These are phyloP conservation scores for Tupiocoris notatus DNA, from an alignment of 2,888 invertebrate species.

Conservation along the genomic window DNA sequence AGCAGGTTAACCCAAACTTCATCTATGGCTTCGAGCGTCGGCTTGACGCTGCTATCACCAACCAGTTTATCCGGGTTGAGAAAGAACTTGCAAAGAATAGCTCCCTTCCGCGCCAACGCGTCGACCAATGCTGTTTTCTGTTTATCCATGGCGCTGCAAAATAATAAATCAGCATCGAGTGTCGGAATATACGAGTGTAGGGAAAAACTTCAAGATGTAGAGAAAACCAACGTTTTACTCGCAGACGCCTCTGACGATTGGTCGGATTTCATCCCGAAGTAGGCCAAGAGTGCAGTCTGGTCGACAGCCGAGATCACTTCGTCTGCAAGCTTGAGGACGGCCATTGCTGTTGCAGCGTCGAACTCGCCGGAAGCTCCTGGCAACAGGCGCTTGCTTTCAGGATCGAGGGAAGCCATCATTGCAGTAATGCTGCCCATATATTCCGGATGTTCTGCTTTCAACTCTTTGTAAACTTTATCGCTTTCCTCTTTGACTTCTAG, in stretches of 20 bases:
- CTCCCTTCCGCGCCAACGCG: conserved; percentile 72
- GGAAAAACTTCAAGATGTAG: conserved; percentile 17
- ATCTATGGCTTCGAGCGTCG: conserved; percentile 54
- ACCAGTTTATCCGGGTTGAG: conserved; percentile 53
- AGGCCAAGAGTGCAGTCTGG: conserved; percentile 73
- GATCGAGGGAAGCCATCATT: conserved; percentile 75
- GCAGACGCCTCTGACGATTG: conserved; percentile 77
- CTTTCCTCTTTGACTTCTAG: conserved; percentile 64
- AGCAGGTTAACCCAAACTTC: conserved; percentile 71
- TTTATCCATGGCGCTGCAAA: conserved; percentile 74
- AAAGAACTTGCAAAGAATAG: conserved; percentile 66
- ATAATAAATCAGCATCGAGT: conserved; percentile 40
- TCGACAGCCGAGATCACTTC: conserved; percentile 71
- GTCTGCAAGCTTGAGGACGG: conserved; percentile 59
- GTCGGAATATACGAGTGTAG: conserved; percentile 46
- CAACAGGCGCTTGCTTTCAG: conserved; percentile 52
- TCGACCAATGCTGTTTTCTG: conserved; percentile 78
- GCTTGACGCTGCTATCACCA: conserved; percentile 51
- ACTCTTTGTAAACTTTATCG: conserved; percentile 71
- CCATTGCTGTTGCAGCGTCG: background rate
- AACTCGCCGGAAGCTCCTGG: conserved; percentile 51
- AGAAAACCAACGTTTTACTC: conserved; percentile 69
- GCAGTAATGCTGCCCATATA: conserved; percentile 76
- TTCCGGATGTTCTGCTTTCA: conserved; percentile 68
- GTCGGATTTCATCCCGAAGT: conserved; percentile 82